Evolutionary conservation across 2,113 vertebrate genomes (phyloP).

Genomic region (Plectropomus leopardus): DNA sequence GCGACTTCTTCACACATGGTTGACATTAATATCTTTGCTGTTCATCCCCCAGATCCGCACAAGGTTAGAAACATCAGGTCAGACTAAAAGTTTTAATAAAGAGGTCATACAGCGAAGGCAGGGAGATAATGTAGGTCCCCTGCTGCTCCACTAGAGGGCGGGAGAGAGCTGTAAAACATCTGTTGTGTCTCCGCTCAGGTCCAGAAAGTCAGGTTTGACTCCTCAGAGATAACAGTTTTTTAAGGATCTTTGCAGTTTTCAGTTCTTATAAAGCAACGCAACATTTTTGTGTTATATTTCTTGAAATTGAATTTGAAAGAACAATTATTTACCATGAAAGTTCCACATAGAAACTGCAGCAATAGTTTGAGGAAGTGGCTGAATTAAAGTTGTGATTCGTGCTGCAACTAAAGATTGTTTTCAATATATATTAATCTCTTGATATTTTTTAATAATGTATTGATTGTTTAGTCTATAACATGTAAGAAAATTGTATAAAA

Average conservation of each 20-base stretch:
- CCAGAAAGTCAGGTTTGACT: neutral
- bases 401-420: neutral
- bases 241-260: neutral
- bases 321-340: neutral
- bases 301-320: neutral
- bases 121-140: neutral
- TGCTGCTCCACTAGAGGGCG: conserved; percentile 75
- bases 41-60: conserved; percentile 47
- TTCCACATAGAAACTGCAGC: neutral
- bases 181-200: neutral
- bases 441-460: neutral
- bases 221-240: neutral
- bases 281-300: neutral
- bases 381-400: neutral
- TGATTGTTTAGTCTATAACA: neutral
- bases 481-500: neutral
- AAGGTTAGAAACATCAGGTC: conserved; percentile 58
- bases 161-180: conserved; percentile 61
- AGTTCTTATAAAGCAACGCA: neutral
- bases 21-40: conserved; percentile 65
- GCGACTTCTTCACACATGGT: conserved; percentile 69
- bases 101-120: neutral
- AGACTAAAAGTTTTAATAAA: conserved; percentile 34
- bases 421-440: neutral
- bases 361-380: neutral